Evolutionary conservation across 2,797 vertebrate species (phyloP).

Genomic region (Dicrostonyx torquatus): DNA sequence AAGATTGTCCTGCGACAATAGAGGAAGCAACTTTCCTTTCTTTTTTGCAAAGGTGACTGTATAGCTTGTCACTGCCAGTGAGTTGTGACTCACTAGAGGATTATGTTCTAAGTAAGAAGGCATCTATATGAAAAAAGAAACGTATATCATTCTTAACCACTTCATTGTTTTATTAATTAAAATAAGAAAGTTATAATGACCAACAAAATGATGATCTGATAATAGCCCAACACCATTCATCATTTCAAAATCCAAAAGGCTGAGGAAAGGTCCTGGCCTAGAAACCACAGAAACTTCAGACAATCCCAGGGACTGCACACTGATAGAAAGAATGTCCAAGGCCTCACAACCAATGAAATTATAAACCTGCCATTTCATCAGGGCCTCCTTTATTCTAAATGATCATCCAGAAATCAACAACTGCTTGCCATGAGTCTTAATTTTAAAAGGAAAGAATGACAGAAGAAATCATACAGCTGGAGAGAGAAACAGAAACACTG

Average conservation of each 20-base stretch:
- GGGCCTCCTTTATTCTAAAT: conserved; percentile 56
- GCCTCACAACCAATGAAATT: conserved; percentile 1
- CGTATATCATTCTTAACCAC: conserved; percentile 16
- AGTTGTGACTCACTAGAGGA: conserved; percentile 62
- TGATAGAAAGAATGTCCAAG: conserved; percentile 22
- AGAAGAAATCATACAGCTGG: conserved; percentile 67
- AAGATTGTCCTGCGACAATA: no score
- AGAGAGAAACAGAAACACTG: conserved; percentile 50
- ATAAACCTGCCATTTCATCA: background rate
- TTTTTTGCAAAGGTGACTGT: conserved; percentile 66
- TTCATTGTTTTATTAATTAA: conserved; percentile 61
- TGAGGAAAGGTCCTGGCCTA: background rate
- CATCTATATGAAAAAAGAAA: conserved; percentile 64
- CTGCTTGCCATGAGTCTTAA: background rate
- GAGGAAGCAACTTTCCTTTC: conserved; percentile 26
- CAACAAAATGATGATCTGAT: conserved; percentile 63
- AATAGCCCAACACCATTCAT: background rate
- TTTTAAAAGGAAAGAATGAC: conserved; percentile 63
- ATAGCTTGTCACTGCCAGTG: conserved; percentile 57
- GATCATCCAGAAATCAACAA: conserved; percentile 57
- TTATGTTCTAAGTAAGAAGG: conserved; percentile 50
- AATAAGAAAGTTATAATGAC: conserved; percentile 30
- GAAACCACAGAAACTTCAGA: background rate
- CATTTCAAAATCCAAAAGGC: conserved; percentile 49
- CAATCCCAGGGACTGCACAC: background rate